These are phyloP conservation scores for Silurus meridionalis DNA, from an alignment of 2,113 vertebrate genomes.

Conservation along the genomic window DNA sequence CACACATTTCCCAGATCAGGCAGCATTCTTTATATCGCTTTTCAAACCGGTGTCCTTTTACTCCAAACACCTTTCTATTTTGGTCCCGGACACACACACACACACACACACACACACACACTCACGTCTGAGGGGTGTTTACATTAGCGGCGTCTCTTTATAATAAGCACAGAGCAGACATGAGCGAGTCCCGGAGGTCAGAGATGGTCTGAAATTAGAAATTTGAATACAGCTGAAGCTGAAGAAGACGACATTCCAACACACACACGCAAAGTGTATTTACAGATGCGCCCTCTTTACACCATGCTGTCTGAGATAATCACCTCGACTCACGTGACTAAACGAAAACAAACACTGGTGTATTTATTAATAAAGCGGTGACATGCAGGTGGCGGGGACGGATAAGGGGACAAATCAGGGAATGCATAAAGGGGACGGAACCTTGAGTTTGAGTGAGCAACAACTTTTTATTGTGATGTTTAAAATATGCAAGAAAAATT, in stretches of 20 bases:
- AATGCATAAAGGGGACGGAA: too few species aligned
- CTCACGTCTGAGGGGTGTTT: slow-evolving; percentile 16
- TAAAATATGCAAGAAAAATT: too few species aligned
- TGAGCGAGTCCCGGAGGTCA: slow-evolving; percentile 35
- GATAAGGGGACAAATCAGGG: not conserved
- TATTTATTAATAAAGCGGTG: slow-evolving; percentile 25
- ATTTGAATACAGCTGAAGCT: not conserved
- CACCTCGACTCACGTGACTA: slow-evolving; percentile 26
- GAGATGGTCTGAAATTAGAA: slow-evolving; percentile 4
- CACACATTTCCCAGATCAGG: not conserved
- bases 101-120: slow-evolving; percentile 45
- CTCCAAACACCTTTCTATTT: slow-evolving; percentile 52
- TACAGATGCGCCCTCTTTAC: slow-evolving; percentile 29
- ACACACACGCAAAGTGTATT: slow-evolving; percentile 28
- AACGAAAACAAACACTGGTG: slow-evolving; percentile 35
- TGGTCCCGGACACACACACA: slow-evolving; percentile 60
- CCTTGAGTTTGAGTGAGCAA: too few species aligned
- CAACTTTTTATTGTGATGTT: too few species aligned
- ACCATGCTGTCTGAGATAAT: slow-evolving; percentile 31
- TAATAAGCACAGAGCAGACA: slow-evolving; percentile 41
- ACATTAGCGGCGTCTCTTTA: not conserved
- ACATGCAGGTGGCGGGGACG: slow-evolving; percentile 9
- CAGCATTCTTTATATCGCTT: slow-evolving; percentile 61
- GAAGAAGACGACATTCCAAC: not conserved
- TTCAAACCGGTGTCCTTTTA: slow-evolving; percentile 65